Evolutionary conservation across 2,888 invertebrate species (phyloP).

Genomic region (Torymus texanus): DNA sequence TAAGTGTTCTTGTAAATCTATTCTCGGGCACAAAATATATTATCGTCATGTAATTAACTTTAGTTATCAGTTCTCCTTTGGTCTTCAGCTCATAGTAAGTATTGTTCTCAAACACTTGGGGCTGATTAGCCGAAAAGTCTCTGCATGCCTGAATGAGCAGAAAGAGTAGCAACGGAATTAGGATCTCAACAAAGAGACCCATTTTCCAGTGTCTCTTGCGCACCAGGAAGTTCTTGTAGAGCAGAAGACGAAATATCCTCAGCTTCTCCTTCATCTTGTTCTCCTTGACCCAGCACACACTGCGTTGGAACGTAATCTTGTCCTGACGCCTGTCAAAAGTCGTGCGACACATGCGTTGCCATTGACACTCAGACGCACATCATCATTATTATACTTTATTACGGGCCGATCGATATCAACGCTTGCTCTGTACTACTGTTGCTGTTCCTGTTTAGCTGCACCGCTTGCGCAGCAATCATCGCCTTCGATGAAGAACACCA

Average conservation of each 20-base stretch:
- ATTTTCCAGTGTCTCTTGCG: conserved; percentile 69
- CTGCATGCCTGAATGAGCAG: conserved; percentile 65
- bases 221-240: conserved; percentile 70
- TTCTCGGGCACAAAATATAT: conserved; percentile 68
- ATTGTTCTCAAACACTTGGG: conserved; percentile 58
- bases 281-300: neutral
- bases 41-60: conserved; percentile 42
- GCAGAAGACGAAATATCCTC: conserved; percentile 65
- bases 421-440: no score
- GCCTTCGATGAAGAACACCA: neutral
- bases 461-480: neutral
- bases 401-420: no score
- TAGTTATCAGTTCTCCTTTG: conserved; percentile 51
- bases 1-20: conserved; percentile 61
- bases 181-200: conserved; percentile 66
- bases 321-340: conserved; percentile 12
- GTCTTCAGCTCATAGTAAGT: conserved; percentile 61
- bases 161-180: conserved; percentile 67
- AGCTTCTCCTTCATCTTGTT: conserved; percentile 41
- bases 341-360: conserved; percentile 19
- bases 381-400: conserved; percentile 7
- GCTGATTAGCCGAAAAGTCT: conserved; percentile 62
- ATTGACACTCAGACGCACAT: conserved; percentile 40
- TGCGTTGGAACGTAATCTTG: neutral
- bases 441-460: no score